phyloP scores from a whole-genome alignment of 2,113 vertebrate species.

The Ceyx margarethae region DNA sequence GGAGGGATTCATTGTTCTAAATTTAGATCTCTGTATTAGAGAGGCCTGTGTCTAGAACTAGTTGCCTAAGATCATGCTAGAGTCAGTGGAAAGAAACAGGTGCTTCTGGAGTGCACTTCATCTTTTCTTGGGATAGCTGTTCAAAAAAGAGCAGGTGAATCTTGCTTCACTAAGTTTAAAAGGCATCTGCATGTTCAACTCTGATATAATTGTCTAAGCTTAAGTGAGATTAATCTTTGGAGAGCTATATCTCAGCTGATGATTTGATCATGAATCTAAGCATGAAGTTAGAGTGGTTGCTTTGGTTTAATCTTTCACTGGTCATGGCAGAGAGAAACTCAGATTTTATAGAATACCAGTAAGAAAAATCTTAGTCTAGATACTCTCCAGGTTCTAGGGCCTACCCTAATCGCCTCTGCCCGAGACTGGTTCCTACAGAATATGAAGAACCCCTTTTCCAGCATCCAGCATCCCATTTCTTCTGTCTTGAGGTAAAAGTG shows the following conservation, averaged over 20 bases:
- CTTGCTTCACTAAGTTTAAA: not conserved
- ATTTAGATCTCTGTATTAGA: not conserved
- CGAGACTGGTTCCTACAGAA: not conserved
- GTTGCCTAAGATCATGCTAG: not conserved
- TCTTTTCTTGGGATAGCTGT: not conserved
- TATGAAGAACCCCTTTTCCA: not conserved
- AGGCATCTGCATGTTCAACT: not conserved
- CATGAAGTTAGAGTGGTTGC: not conserved
- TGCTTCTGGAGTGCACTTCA: not conserved
- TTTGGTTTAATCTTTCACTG: not conserved
- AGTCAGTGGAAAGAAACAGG: slow-evolving; percentile 28
- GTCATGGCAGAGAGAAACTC: not conserved
- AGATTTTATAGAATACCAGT: not conserved
- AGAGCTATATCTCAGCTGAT: not conserved
- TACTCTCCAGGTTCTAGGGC: not conserved
- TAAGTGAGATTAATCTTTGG: not conserved
- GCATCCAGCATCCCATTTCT: not conserved
- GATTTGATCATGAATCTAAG: not conserved
- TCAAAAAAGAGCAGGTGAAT: not conserved
- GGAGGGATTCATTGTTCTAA: not conserved
- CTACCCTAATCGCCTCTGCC: not conserved
- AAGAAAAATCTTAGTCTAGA: not conserved
- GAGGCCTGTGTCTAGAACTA: not conserved
- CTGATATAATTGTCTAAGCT: not conserved
- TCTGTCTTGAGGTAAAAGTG: not conserved